These are phyloP conservation scores for Matsumyia berberina DNA, from an alignment of 2,888 invertebrate species.

Conservation along the genomic window DNA sequence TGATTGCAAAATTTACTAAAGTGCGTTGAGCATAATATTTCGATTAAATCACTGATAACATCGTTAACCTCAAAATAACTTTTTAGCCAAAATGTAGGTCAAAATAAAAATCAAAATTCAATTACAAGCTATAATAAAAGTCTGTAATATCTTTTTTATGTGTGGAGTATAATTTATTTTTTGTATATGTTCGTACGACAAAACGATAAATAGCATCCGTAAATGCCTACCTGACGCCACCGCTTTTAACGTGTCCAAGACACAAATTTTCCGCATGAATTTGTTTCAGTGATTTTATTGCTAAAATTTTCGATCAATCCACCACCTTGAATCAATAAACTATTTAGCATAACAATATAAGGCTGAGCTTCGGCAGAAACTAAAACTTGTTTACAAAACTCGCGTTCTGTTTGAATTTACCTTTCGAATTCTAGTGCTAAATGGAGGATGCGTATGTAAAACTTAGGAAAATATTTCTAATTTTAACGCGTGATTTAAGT, in stretches of 20 bases:
- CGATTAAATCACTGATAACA: too few species aligned
- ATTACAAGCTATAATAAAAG: neutral
- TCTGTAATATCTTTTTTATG: neutral
- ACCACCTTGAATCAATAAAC: constrained; percentile 32
- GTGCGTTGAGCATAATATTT: too few species aligned
- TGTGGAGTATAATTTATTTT: neutral
- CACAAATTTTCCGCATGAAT: constrained; percentile 1
- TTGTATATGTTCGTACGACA: neutral
- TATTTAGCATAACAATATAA: constrained; percentile 47
- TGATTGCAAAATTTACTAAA: too few species aligned
- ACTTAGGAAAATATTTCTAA: constrained; percentile 17
- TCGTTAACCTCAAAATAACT: too few species aligned
- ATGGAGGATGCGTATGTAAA: neutral
- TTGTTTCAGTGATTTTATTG: neutral
- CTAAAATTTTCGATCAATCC: neutral
- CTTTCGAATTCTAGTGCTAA: neutral
- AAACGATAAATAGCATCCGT: neutral
- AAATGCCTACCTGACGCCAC: neutral
- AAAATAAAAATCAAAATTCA: too few species aligned
- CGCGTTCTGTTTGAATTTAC: neutral
- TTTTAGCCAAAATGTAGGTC: too few species aligned
- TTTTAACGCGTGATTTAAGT: constrained; percentile 9
- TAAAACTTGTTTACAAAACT: constrained; percentile 9
- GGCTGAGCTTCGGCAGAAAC: neutral
- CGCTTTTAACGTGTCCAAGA: neutral